These are phyloP conservation scores for Aphaenogaster ashmeadi DNA, from an alignment of 1,140 invertebrate species.

Conservation along the genomic window DNA sequence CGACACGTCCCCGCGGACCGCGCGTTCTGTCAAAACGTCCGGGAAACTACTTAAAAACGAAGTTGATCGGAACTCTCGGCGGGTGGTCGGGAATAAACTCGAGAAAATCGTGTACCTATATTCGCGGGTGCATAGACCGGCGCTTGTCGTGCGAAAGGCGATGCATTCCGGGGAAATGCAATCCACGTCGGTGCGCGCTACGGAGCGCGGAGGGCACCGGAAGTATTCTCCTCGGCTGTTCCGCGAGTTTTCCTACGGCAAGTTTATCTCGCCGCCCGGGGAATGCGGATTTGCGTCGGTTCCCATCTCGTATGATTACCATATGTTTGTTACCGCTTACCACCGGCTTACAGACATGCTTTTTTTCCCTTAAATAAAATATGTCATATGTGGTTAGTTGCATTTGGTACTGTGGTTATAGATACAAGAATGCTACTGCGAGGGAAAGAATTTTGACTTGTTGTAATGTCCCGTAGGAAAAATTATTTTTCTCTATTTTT, in stretches of 20 bases:
- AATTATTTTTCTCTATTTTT: neutral
- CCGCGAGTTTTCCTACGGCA: constrained; percentile 42
- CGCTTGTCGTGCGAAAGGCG: constrained; percentile 45
- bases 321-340: constrained; percentile 57
- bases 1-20: neutral
- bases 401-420: neutral
- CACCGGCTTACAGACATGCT: neutral
- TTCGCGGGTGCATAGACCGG: constrained; percentile 29
- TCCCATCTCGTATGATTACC: constrained; percentile 39
- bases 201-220: constrained; percentile 23
- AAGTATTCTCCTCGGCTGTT: constrained; percentile 54
- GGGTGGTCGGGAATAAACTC: constrained; percentile 45
- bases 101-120: constrained; percentile 57
- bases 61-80: constrained; percentile 34
- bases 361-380: neutral
- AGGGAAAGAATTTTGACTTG: neutral
- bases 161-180: constrained; percentile 58
- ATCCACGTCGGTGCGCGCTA: constrained; percentile 25
- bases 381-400: neutral
- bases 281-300: constrained; percentile 26
- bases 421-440: neutral
- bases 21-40: neutral
- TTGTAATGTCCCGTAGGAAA: neutral
- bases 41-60: constrained; percentile 44
- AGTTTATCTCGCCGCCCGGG: constrained; percentile 41